Conservation (phyloP, 2,797 vertebrate species). For the Carduelis carduelis region DNA sequence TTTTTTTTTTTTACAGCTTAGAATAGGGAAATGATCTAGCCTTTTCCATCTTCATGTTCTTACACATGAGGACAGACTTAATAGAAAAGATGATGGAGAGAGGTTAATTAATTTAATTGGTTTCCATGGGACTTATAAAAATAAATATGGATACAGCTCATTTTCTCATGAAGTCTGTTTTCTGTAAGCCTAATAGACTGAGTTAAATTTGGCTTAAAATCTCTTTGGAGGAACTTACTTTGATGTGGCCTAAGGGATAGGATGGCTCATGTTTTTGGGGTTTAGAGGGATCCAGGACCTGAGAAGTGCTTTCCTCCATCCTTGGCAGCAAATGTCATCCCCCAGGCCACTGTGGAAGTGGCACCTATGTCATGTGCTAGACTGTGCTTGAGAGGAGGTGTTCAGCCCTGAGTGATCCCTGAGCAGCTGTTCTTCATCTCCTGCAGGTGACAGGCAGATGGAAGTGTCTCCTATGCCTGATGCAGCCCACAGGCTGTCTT, state of each 20-base stretch:
- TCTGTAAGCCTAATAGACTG: background rate
- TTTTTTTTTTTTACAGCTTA: background rate
- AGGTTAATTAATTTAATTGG: slow-evolving; percentile 49
- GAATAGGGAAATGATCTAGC: background rate
- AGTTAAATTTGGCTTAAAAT: background rate
- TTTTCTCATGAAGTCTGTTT: background rate
- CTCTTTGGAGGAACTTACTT: background rate
- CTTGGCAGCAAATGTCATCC: background rate
- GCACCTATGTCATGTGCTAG: rapidly evolving
- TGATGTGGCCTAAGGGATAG: background rate
- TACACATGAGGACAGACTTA: background rate
- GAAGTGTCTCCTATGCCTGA: background rate
- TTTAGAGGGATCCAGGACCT: background rate
- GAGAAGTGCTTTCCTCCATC: background rate
- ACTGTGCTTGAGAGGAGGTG: background rate
- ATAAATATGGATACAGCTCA: background rate
- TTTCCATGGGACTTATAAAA: slow-evolving; percentile 9
- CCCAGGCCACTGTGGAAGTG: background rate
- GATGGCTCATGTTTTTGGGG: background rate
- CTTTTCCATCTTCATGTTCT: background rate
- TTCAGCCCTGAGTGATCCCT: rapidly evolving
- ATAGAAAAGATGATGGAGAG: slow-evolving; percentile 1
- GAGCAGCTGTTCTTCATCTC: background rate
- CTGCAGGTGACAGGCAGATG: background rate
- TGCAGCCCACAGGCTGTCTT: background rate